Base-by-base conservation (phyloP, 2,797 vertebrate genomes). In the Phaenicophaeus curvirostris region DNA sequence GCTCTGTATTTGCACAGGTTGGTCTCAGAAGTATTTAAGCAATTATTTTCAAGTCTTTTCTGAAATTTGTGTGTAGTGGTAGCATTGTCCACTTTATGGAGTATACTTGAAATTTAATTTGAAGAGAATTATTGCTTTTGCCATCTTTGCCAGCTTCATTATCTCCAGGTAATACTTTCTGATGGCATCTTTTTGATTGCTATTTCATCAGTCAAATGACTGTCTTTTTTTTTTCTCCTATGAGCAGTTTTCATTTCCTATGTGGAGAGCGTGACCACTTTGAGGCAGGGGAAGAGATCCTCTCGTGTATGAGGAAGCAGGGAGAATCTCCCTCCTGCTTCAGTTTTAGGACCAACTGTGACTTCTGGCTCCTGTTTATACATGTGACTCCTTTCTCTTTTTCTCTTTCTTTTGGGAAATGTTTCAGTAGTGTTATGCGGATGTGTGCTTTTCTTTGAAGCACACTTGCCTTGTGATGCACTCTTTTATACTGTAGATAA, bases 141-240 rank as follows among this genome's bases (percentile, higher is more conserved):
- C 25, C 1, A 5, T 78, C 85, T 95, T 72, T 0, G 14, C 86
- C 55, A 75, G 3, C 87, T 95, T 95, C 69, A 63, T 96, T 96
- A 94, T 68, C 66, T 93, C 35, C 39, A 28, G 62, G 82, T 83
- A 67, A 7, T 93, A 90, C 91, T 94, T 96, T 88, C 67, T 69
- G 73, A 81, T 92, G 91, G 41, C 93, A 91, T 87, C 78, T 94
- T 95, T 89, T 92, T 88, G 96, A 92, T 94, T 91, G 87, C 82
- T 85, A 6, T 95, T 95, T 95, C 55, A 91, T 95, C 91, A 88
- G 73, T 94, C 33, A 53, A 54, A 50, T 62, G 15, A 18, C 55
- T 74, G 50, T 48, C 23, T 48, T 39, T 61, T 39, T n/a, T 61
- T 39, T 55, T 41, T 41, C 13, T 11, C 28, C n/a, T 24, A 10